Base-by-base conservation (phyloP, 2,113 vertebrate genomes). In the Nettapus auritus region DNA sequence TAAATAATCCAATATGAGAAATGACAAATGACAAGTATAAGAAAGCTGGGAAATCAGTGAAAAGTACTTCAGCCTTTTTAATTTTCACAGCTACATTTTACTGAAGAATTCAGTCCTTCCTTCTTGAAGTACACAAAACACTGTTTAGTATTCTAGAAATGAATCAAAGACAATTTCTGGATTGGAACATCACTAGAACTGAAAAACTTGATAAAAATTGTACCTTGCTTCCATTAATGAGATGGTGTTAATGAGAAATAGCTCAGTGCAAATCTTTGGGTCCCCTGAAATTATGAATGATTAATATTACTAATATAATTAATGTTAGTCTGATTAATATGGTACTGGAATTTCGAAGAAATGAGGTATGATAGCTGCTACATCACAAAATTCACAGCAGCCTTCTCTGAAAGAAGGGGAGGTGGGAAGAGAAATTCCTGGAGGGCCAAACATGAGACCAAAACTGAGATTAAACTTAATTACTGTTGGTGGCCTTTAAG, bases 21-120 rank as follows among this genome's bases (percentile, higher is more conserved):
- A 84, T 83, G 16, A 40, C 29, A 84, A 78, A 78, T 83, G 18
- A 40, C 26, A 44, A 53, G 16, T 88, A 73, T 82, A 69, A 88
- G 40, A 71, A 92, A 93, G 59, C 36, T 75, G 31, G 46, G n/a
- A 91, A 88, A 86, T 90, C 59, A 78, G 22, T 67, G 40, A 46
- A 81, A 95, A 81, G 36, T 71, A 55, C 31, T 81, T 81, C 74
- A 76, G 36, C 71, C 52, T 92, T 92, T 96, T 93, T 93, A 92
- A 84, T 88, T 73, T 81, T 77, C 52, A 60, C 19, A 74, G 23
- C 42, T 74, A 26, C 60, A 19, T 33, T 52, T 18, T 34, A 44
- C 52, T 86, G 88, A 83, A 88, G 28, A 90, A 88, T 63, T 83
- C 55, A 26, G 9, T 63, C 31, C 34, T 81, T 50, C 19, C 60